phyloP scores from a whole-genome alignment of 2,113 vertebrate genomes.

The Struthio camelus region DNA sequence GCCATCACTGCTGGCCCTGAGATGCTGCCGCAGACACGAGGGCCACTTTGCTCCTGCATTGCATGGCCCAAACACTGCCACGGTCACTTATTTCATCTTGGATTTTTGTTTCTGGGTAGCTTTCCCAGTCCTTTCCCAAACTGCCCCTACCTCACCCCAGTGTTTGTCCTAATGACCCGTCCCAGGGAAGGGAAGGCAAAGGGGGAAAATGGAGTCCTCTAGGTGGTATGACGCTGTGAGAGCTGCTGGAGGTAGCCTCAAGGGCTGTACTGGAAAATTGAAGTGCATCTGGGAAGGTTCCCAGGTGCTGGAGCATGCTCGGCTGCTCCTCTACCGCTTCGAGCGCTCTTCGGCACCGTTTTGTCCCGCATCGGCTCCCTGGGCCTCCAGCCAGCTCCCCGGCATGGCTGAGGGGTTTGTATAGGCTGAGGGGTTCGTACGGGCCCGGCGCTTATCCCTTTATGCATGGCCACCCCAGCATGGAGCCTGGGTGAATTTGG shows the following conservation, averaged over 20 bases:
- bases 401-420: fast-evolving
- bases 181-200: background rate
- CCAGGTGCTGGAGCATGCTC: no score
- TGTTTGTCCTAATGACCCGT: background rate
- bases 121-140: background rate
- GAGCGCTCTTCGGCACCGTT: background rate
- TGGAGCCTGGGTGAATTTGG: background rate
- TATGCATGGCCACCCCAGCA: fast-evolving
- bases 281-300: no score
- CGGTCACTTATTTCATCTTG: background rate
- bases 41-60: no score
- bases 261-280: no score
- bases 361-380: background rate
- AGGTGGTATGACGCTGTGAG: background rate
- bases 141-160: background rate
- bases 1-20: no score
- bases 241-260: no score
- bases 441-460: background rate
- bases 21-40: no score
- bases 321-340: background rate
- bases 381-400: background rate
- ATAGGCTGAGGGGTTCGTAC: no score
- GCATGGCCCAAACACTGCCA: background rate
- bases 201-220: background rate
- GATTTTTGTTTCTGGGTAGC: background rate